These are phyloP conservation scores for Heliopora coerulea DNA, from an alignment of 92 coral and sea anemone genomes.

Conservation along the genomic window DNA sequence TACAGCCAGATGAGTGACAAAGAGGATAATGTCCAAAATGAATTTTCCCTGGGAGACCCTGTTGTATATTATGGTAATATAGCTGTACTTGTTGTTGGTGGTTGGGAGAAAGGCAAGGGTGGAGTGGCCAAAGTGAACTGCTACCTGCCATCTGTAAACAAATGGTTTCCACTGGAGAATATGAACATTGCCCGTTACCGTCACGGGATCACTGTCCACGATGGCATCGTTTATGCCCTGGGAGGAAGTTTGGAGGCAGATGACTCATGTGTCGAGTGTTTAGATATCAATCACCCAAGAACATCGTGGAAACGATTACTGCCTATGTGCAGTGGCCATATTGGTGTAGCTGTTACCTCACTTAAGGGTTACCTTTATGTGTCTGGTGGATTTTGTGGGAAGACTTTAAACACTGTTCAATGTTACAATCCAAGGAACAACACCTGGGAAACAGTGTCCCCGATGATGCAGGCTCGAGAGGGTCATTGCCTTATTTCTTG, in stretches of 20 bases:
- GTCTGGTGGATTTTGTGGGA: conserved; percentile 72
- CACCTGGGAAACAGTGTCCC: conserved; percentile 63
- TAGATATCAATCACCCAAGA: conserved; percentile 76
- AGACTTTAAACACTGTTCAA: conserved; percentile 72
- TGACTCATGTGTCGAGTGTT: conserved; percentile 65
- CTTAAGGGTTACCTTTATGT: conserved; percentile 55
- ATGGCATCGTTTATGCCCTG: conserved; percentile 53
- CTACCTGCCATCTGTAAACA: conserved; percentile 62
- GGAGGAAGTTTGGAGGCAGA: conserved; percentile 75
- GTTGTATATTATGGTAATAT: conserved; percentile 27
- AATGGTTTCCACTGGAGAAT: conserved; percentile 65
- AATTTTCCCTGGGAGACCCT: background rate
- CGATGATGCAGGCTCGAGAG: conserved; percentile 71
- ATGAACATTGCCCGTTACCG: conserved; percentile 73
- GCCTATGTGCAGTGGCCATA: conserved; percentile 40
- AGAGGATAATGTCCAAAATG: conserved; percentile 56
- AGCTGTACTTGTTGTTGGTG: conserved; percentile 34
- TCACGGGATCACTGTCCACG: conserved; percentile 66
- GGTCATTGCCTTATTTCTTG: conserved; percentile 77
- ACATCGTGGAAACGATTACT: conserved; percentile 66
- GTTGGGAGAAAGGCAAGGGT: conserved; percentile 53
- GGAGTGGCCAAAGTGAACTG: conserved; percentile 58
- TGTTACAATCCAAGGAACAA: conserved; percentile 64
- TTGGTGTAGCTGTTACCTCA: conserved; percentile 62
- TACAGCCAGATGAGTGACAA: conserved; percentile 42